These are phyloP conservation scores for Erebia palarica DNA, from an alignment of 2,888 invertebrate species.

Conservation along the genomic window DNA sequence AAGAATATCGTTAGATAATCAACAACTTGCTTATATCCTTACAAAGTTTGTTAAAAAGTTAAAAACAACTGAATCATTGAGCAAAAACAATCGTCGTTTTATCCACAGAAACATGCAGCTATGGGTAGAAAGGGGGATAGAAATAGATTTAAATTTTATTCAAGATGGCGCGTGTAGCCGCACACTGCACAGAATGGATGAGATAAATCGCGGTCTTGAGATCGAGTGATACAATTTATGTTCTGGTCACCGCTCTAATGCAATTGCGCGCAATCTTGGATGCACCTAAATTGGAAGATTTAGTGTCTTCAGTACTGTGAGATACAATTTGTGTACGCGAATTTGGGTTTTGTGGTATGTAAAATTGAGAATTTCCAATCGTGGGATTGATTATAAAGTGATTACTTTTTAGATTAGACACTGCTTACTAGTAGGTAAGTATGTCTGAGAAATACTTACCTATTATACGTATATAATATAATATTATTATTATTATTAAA, in stretches of 20 bases:
- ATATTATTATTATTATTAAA: no score
- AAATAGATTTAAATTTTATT: constrained; percentile 38
- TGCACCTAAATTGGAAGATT: constrained; percentile 34
- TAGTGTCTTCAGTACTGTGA: constrained; percentile 17
- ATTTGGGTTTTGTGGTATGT: background rate
- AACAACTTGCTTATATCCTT: no score
- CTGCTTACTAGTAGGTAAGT: no score
- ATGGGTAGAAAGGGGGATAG: constrained; percentile 11
- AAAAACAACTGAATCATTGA: no score
- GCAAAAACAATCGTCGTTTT: no score
- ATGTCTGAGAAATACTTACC: no score
- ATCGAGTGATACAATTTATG: constrained; percentile 58
- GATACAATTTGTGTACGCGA: constrained; percentile 14
- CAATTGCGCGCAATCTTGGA: constrained; percentile 28
- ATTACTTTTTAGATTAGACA: no score
- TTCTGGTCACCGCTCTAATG: constrained; percentile 50
- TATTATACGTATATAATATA: no score
- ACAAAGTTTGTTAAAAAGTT: no score
- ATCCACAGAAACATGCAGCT: background rate
- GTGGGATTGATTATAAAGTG: no score
- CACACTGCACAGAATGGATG: constrained; percentile 29
- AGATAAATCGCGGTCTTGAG: constrained; percentile 43
- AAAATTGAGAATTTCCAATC: background rate
- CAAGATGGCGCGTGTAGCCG: constrained; percentile 36
- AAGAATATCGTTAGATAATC: no score